These are phyloP conservation scores for Mycteria americana DNA, from an alignment of 2,797 vertebrate species.

Conservation along the genomic window DNA sequence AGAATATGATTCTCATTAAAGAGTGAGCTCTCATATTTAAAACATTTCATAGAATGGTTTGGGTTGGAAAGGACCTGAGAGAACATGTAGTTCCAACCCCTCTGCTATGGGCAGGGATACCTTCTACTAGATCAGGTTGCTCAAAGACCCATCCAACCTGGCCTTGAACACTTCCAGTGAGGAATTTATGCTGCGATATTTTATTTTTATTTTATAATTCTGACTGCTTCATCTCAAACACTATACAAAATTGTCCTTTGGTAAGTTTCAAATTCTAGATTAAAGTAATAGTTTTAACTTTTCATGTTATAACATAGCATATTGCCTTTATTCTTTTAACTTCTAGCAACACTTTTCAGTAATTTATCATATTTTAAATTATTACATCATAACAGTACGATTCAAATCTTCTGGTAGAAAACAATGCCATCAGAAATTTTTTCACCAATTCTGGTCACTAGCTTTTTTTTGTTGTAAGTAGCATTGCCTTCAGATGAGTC, in stretches of 20 bases:
- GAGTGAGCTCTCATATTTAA: not conserved
- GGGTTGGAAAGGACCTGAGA: not conserved
- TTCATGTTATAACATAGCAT: not conserved
- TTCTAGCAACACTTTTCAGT: not conserved
- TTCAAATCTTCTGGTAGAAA: not conserved
- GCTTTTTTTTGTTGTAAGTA: not conserved
- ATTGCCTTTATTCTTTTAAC: not conserved
- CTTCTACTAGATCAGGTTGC: not conserved
- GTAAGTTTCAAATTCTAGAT: not conserved
- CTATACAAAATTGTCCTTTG: not conserved
- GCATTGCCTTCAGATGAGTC: not conserved
- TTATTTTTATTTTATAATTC: not conserved
- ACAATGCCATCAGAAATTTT: not conserved
- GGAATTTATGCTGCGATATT: not conserved
- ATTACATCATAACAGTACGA: rapidly evolving
- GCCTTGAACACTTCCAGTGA: not conserved
- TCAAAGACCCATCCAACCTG: not conserved
- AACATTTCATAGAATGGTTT: not conserved
- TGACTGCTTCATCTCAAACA: not conserved
- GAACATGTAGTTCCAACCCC: not conserved
- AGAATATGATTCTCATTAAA: not conserved
- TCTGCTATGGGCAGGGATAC: too few species aligned
- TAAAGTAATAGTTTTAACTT: not conserved
- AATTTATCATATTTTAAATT: not conserved
- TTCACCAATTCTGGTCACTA: not conserved